Evolutionary conservation across 2,888 invertebrate species (phyloP).

Genomic region (Eudemis profundana): DNA sequence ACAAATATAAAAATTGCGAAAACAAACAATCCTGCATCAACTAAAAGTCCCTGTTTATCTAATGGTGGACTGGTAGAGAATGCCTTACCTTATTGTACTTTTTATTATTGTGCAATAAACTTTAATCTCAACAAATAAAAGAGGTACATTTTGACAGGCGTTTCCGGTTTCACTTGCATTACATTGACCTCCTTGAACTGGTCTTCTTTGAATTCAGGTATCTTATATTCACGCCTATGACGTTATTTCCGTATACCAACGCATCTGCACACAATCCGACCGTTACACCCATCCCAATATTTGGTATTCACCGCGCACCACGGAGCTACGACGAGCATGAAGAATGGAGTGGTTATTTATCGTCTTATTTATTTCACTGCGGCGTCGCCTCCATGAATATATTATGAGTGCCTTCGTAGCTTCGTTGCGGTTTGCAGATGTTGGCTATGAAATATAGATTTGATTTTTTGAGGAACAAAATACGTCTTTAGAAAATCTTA

Average conservation of each 20-base stretch:
- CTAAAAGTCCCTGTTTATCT: no score
- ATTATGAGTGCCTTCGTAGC: slow-evolving; percentile 35
- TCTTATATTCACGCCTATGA: background rate
- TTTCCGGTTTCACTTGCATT: background rate
- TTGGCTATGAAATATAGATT: slow-evolving; percentile 16
- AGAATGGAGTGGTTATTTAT: slow-evolving; percentile 43
- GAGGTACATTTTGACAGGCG: no score
- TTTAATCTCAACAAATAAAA: no score
- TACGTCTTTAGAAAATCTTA: background rate
- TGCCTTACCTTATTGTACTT: no score
- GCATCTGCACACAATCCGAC: slow-evolving; percentile 10
- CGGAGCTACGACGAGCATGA: slow-evolving; percentile 38
- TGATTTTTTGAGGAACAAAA: slow-evolving; percentile 1
- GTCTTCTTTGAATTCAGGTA: background rate
- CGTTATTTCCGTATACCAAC: background rate
- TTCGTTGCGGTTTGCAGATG: slow-evolving; percentile 21
- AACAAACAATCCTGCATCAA: no score
- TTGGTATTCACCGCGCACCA: slow-evolving; percentile 36
- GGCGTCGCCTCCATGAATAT: slow-evolving; percentile 36
- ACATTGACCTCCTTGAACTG: no score
- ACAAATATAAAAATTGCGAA: no score
- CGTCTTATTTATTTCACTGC: slow-evolving; percentile 43
- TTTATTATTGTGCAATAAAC: no score
- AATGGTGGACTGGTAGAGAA: no score
- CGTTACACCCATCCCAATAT: slow-evolving; percentile 16